Percentiles rank a stretch among this genome's conserved stretches.
phyloP scores from a whole-genome alignment of 2,888 invertebrate genomes.

The Yponomeuta cagnagella region DNA sequence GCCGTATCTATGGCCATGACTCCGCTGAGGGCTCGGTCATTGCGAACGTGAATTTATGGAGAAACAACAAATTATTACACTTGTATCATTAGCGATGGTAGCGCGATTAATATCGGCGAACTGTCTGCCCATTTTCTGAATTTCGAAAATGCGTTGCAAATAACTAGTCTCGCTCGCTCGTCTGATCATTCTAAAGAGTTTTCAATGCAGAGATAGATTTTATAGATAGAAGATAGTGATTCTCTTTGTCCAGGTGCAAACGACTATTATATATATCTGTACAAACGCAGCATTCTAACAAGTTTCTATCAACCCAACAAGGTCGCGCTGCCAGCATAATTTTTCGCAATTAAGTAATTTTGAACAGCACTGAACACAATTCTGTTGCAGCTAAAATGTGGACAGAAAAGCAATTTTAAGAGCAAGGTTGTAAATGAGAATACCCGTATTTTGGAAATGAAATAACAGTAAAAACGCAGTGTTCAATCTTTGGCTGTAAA shows the following conservation, averaged over 20 bases:
- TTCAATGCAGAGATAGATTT: too few species aligned
- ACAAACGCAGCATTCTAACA: slow-evolving; percentile 9
- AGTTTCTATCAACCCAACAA: slow-evolving; percentile 12
- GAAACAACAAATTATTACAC: slow-evolving; percentile 5
- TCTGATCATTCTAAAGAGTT: too few species aligned
- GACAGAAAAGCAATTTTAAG: background rate
- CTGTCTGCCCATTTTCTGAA: background rate
- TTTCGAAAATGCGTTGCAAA: background rate
- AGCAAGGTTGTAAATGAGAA: background rate
- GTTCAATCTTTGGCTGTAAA: background rate
- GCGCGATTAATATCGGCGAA: background rate
- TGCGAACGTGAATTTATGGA: slow-evolving; percentile 15
- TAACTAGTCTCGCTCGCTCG: background rate
- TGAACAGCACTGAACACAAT: background rate
- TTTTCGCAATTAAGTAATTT: slow-evolving; percentile 13
- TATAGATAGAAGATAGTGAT: background rate
- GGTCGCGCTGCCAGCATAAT: slow-evolving; percentile 3
- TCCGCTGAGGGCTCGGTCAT: slow-evolving; percentile 27
- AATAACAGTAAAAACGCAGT: background rate
- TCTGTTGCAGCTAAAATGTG: background rate
- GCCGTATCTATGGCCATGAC: slow-evolving; percentile 48
- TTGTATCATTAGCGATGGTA: background rate
- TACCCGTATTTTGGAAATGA: background rate
- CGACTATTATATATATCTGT: background rate
- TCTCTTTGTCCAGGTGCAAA: background rate